Evolutionary conservation across 2,888 invertebrate genomes (phyloP), one percentile per base, ranked within the genome.

Genomic region (Zootermopsis nevadensis): DNA sequence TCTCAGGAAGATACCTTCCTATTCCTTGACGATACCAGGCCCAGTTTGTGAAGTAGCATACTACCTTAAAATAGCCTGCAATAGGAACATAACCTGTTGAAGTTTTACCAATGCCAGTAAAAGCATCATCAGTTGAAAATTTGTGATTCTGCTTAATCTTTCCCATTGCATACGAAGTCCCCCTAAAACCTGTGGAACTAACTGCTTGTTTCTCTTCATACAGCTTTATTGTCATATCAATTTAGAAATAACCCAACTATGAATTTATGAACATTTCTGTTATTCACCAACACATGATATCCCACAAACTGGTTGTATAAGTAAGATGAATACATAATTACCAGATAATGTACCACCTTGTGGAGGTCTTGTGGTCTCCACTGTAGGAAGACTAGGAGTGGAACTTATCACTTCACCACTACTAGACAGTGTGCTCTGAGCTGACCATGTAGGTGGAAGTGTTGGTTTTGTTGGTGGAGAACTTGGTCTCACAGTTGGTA

Each of bases 1-100:
- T 93, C 87, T 96, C 96, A 0, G 97, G 97, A 0, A 94, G 91
- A 87, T 95, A 98, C 88, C 95, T 95, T 69, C 96, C 97, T 55
- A 93, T 88, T 0, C 96, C 97, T 86, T 93, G 93, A 38, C 97
- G 91, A 88, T 97, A 97, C 96, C 97, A 97, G 0, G 97, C 96
- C 97, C 97, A 98, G 88, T 97, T 97, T 0, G 97, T 97, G 89
- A 97, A 97, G 89, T 97, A 97, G 87, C 97, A 97, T 0, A 97
- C 95, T 0, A 97, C 86, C 86, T 92, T 91, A 85, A 84, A 88
- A 55, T 86, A 69, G 4, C 83, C 85, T 84, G 80, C 33, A 79
- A 82, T 15, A 15, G 19, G 48, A 38, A 48, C n/a, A 48, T 15
- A 48, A 12, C 1, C 12, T 15, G 19, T 15, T 48, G 48, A 48